phyloP scores from a whole-genome alignment of 2,797 vertebrate genomes.

The Gymnopithys bicolor region DNA sequence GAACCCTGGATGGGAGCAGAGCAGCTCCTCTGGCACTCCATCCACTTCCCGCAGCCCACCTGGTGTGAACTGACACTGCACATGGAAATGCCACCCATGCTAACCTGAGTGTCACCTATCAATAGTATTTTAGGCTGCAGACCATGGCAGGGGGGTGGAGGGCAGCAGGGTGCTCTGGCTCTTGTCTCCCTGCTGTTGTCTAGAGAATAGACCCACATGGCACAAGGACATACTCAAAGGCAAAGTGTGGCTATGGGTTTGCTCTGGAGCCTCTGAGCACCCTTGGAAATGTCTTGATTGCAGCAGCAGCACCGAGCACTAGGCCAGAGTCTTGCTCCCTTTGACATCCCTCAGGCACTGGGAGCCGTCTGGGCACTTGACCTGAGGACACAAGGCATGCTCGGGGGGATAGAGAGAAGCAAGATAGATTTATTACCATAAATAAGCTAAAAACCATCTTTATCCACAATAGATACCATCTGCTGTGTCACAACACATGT shows the following conservation, averaged over 20 bases:
- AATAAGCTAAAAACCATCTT: conserved; percentile 25
- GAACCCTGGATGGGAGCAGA: not conserved
- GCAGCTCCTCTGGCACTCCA: not conserved
- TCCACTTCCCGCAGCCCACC: not conserved
- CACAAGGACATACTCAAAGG: not conserved
- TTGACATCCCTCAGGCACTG: not conserved
- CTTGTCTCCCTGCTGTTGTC: not conserved
- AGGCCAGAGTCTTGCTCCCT: not conserved
- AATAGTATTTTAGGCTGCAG: not conserved
- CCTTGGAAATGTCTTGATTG: not conserved
- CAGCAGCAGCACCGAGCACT: not conserved
- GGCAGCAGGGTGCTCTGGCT: not conserved
- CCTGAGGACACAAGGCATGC: not conserved
- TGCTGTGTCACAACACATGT: conserved; percentile 56
- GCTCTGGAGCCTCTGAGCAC: not conserved
- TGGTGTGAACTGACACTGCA: rapidly evolving
- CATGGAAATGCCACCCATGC: not conserved
- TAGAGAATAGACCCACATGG: not conserved
- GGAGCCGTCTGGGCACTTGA: not conserved
- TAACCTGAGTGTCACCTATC: not conserved
- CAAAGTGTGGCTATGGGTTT: rapidly evolving
- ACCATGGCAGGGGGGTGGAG: not conserved
- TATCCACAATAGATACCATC: conserved; percentile 39
- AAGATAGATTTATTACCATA: conserved; percentile 17
- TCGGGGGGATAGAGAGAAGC: not conserved